Evolutionary conservation across 2,797 vertebrate species (phyloP).

Genomic region (Dallia pectoralis): DNA sequence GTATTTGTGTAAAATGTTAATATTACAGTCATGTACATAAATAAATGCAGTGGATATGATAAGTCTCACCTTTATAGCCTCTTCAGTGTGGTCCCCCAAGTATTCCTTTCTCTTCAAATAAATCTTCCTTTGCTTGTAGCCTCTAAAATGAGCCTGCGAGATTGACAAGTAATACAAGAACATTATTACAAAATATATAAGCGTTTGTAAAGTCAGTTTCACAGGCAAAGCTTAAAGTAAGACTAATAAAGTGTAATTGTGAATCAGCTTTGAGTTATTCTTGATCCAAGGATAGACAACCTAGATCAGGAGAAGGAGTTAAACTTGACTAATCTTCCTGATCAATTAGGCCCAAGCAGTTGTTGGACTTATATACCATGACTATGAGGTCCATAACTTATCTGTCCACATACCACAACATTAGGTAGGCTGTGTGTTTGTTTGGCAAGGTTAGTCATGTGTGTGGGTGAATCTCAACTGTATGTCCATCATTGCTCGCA

Average conservation of each 20-base stretch:
- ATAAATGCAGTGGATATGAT: not conserved
- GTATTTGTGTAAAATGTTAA: too few species aligned
- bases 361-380: too few species aligned
- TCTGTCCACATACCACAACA: too few species aligned
- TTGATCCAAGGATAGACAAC: not conserved
- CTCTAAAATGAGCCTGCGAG: conserved; percentile 89
- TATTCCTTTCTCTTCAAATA: conserved; percentile 83
- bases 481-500: not conserved
- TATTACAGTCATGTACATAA: too few species aligned
- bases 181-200: not conserved
- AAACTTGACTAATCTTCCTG: not conserved
- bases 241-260: not conserved
- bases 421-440: not conserved
- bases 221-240: not conserved
- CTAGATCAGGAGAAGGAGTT: not conserved
- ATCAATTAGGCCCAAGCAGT: too few species aligned
- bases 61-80: conserved; percentile 90
- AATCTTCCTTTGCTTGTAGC: conserved; percentile 87
- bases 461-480: not conserved
- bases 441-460: not conserved
- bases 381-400: too few species aligned
- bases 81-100: conserved; percentile 80
- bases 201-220: not conserved
- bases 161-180: conserved; percentile 7
- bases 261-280: not conserved